Base-by-base conservation (phyloP, 2,888 invertebrate genomes). In the Campopleginae sp. region DNA sequence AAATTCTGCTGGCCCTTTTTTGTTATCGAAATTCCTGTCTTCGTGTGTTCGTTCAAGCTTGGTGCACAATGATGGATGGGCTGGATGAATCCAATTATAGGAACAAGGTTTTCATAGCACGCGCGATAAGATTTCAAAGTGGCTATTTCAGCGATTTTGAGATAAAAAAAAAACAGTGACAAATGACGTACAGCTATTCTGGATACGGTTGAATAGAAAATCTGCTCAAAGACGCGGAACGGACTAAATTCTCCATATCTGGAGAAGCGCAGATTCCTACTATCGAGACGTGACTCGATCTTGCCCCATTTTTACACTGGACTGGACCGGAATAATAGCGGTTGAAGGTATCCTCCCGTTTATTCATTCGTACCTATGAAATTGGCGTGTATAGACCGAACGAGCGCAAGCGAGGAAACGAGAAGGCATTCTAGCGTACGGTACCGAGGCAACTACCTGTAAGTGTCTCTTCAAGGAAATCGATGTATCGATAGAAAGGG, bases 321-420 rank as follows among this genome's bases (percentile, higher is more conserved):
- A 68, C 68, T 46, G 44, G 46, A 23, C 46, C 46, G 68, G 68
- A 81, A 81, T 76, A 76, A 76, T 82, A 71, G 46, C 27, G 78
- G 19, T 78, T 70, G 44, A 58, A 31, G 68, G 58, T 68, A 68
- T 58, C 58, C 46, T 70, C 46, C 19, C 38, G 71, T 54, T 77
- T 75, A 82, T 72, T 31, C 70, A 77, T 82, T 82, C 82, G 77
- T 63, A 77, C 44, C 71, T 54, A 42, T 63, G 76, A 46, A 71
- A 82, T 51, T 82, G 61, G 61, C 76, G 33, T 70, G 44, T 51
- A 38, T 61, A 38, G 51, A 78, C 46, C 72, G 77, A 77, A 23
- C 61, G 68, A 81, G 19, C 51, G 19, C 51, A 33, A 31, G 48
- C 0, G 33, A 44, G 51, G 63, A 12, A n/a, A 38, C 7, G 17